Base-by-base conservation (phyloP, 2,888 invertebrate species). In the Anodontia alba region DNA sequence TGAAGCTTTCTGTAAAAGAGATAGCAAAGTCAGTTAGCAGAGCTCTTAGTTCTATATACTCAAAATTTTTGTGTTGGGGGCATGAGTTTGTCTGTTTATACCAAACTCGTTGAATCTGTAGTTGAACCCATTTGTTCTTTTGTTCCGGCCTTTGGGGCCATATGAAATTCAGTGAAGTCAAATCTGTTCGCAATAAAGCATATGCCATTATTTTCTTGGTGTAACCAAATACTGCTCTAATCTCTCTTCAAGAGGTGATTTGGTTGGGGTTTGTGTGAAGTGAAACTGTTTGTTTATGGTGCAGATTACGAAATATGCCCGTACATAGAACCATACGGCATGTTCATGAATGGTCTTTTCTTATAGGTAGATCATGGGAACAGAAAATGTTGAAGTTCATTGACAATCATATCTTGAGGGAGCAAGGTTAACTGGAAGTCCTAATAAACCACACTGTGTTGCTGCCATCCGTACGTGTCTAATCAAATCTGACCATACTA, bases 121-220 rank as follows among this genome's bases (percentile, higher is more conserved):
- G 66, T 66, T 66, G 66, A 66, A 36, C 66, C 66, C 12, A 29
- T 66, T 33, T 66, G 66, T 66, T 66, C 29, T 66, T 26, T 66
- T 31, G 33, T 20, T 15, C 66, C 7, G 66, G 66, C 12, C 8
- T 66, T 12, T 66, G 66, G 66, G 66, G n/a, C 43, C 46, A 70
- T 43, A 70, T 31, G 46, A n/a, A n/a, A n/a, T n/a, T n/a, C n/a
- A n/a, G n/a, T n/a, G n/a, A n/a, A n/a, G n/a, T n/a, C n/a, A n/a
- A 29, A 46, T n/a, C 17, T 70, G 70, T 70, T 3, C 26, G 15
- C 20, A 42, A 70, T 42, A 26, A 43, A 31, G 70, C 70, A 2
- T 70, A 43, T 42, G 12, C 70, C 1, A 70, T 42, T 70, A 15
- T 70, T 43, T n/a, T n/a, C n/a, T n/a, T n/a, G n/a, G n/a, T n/a